phyloP scores from a whole-genome alignment of 2,797 vertebrate genomes.

The Schizopygopsis malacanthus region DNA sequence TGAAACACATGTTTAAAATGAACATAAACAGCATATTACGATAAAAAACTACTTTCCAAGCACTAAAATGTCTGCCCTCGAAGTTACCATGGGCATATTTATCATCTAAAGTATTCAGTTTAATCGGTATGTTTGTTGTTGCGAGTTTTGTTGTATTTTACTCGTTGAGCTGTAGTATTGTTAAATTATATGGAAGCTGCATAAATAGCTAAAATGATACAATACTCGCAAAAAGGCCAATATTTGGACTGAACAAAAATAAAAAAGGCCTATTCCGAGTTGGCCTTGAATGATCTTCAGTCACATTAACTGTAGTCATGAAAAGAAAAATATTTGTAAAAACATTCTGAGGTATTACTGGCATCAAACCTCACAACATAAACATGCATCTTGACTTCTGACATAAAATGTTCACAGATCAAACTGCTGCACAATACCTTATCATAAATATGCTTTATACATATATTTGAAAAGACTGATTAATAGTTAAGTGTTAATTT shows the following conservation, averaged over 20 bases:
- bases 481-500: not conserved
- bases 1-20: conserved; percentile 61
- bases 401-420: not conserved
- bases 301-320: not conserved
- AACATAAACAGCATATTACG: not conserved
- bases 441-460: not conserved
- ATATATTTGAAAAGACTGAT: not conserved
- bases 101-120: not conserved
- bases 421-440: not conserved
- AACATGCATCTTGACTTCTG: not conserved
- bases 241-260: conserved; percentile 1
- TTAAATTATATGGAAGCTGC: not conserved
- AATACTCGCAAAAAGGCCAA: not conserved
- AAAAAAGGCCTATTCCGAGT: not conserved
- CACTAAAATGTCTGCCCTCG: not conserved
- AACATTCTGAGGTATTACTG: not conserved
- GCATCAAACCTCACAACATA: not conserved
- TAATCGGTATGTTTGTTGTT: not conserved
- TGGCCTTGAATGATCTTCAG: not conserved
- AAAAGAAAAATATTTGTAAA: not conserved
- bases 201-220: not conserved
- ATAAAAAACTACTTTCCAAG: not conserved
- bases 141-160: not conserved
- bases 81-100: not conserved
- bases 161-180: not conserved